Conservation (phyloP, 2,888 invertebrate genomes). For the Frankliniella fusca region DNA sequence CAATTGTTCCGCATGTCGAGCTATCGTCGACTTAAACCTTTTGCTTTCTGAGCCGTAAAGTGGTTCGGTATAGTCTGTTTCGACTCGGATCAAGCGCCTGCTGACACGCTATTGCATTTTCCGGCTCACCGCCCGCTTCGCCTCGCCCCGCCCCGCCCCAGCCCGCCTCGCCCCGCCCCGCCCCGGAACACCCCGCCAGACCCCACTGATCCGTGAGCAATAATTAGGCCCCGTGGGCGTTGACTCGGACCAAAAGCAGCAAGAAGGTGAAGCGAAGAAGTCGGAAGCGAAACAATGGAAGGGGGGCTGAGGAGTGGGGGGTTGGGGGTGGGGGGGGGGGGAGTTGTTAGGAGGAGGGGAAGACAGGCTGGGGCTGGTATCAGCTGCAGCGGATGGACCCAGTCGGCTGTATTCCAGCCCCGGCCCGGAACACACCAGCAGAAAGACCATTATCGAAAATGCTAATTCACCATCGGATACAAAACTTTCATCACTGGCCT, state of each 20-base stretch:
- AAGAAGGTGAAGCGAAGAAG: not conserved
- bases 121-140: no score
- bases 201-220: not conserved
- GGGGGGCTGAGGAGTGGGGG: no score
- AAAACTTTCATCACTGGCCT: conserved; percentile 22
- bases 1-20: no score
- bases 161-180: not conserved
- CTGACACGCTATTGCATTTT: no score
- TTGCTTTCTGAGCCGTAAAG: no score
- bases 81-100: no score
- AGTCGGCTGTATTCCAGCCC: no score
- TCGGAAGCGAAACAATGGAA: no score
- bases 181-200: not conserved
- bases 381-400: not conserved
- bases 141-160: not conserved
- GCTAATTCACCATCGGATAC: conserved; percentile 24
- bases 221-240: not conserved
- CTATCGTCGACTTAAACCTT: no score
- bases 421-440: not conserved
- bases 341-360: not conserved
- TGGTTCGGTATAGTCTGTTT: no score
- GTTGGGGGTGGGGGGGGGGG: not conserved
- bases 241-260: not conserved
- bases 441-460: not conserved
- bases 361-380: not conserved